phyloP scores from a whole-genome alignment of 2,888 invertebrate genomes.

The Podabrus alpinus region DNA sequence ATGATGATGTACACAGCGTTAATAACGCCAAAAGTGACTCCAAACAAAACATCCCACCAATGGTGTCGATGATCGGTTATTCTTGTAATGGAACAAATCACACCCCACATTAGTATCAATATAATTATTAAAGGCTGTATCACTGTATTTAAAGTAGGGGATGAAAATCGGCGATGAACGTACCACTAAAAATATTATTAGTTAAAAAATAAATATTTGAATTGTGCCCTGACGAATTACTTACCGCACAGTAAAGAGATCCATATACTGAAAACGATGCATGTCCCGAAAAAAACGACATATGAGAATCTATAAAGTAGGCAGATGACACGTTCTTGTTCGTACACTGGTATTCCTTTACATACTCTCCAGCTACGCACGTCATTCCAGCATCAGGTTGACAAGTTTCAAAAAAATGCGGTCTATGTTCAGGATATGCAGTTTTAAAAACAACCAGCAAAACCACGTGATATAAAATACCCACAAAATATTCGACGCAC shows the following conservation, averaged over 20 bases:
- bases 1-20: constrained; percentile 65
- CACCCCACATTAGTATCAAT: constrained; percentile 62
- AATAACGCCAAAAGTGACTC: constrained; percentile 62
- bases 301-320: not conserved
- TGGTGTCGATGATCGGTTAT: constrained; percentile 76
- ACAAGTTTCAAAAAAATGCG: not conserved
- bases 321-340: not conserved
- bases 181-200: not conserved
- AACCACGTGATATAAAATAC: not conserved
- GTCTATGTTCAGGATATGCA: not conserved
- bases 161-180: not conserved
- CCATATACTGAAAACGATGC: not conserved
- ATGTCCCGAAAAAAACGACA: not conserved
- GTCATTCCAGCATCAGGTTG: not conserved
- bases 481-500: not conserved
- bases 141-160: not conserved
- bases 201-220: not conserved
- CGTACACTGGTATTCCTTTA: not conserved
- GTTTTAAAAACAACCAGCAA: not conserved
- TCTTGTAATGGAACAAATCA: constrained; percentile 68
- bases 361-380: not conserved
- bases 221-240: not conserved
- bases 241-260: not conserved
- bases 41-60: constrained; percentile 79
- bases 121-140: not conserved